These are phyloP conservation scores for Cosmopolites sordidus DNA, from an alignment of 2,888 invertebrate genomes.

Conservation along the genomic window DNA sequence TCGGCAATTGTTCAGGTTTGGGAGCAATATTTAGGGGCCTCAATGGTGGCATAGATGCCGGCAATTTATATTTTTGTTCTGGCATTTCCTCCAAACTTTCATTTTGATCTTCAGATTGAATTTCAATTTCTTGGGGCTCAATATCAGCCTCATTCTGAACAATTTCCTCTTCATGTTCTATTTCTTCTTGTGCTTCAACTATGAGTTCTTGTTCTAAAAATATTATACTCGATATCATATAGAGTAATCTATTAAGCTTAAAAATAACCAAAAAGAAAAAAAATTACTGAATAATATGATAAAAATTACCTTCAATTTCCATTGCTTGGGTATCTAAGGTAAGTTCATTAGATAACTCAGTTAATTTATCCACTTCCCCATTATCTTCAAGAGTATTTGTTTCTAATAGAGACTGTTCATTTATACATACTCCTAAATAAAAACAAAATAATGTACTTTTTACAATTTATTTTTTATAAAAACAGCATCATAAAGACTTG, in stretches of 20 bases:
- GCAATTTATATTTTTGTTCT: conserved; percentile 22
- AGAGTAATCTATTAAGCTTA: no score
- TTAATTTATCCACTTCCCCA: conserved; percentile 32
- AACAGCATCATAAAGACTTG: no score
- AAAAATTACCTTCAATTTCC: conserved; percentile 35
- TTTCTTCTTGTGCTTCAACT: conserved; percentile 33
- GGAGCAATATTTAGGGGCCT: conserved; percentile 42
- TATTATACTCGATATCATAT: neutral
- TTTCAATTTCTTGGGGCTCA: conserved; percentile 42
- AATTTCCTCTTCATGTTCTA: conserved; percentile 37
- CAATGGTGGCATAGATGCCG: conserved; percentile 40
- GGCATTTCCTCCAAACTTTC: conserved; percentile 28
- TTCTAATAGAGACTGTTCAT: conserved; percentile 34
- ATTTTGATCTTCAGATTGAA: conserved; percentile 38
- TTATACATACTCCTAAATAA: conserved; percentile 36
- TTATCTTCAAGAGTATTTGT: conserved; percentile 40
- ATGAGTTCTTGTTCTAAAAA: conserved; percentile 34
- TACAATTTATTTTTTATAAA: neutral
- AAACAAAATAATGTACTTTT: no score
- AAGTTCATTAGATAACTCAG: conserved; percentile 42
- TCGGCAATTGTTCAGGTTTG: conserved; percentile 41
- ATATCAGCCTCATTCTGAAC: conserved; percentile 38
- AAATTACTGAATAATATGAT: conserved; percentile 4
- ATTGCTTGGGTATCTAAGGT: conserved; percentile 37
- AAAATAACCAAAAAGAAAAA: no score